A percentile compares a stretch with the other conserved stretches of the same genome.
Evolutionary conservation across 2,113 vertebrate species (phyloP).

Genomic region (Tapirus terrestris): DNA sequence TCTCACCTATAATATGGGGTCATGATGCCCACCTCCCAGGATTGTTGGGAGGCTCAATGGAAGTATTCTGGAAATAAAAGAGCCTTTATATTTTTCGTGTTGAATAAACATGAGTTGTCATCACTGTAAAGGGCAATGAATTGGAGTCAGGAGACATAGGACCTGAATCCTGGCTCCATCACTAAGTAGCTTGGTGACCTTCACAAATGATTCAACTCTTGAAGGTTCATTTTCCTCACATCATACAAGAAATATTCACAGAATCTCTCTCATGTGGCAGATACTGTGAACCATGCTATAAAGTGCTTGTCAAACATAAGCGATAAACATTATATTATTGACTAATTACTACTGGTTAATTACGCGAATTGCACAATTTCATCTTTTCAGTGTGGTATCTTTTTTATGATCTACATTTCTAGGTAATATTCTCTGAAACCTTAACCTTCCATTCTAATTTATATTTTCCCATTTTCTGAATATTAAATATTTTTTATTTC

Average conservation of each 20-base stretch:
- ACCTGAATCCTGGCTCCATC: neutral
- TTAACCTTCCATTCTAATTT: neutral
- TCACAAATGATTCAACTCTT: neutral
- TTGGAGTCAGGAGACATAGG: neutral
- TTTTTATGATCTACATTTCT: neutral
- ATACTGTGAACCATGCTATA: neutral
- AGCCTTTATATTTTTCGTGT: neutral
- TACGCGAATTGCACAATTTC: neutral
- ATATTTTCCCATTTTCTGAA: neutral
- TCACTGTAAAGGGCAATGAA: neutral
- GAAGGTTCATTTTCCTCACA: neutral
- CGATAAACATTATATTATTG: neutral
- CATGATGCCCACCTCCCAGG: neutral
- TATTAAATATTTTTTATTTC: constrained; percentile 37
- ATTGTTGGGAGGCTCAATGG: neutral
- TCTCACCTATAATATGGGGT: neutral
- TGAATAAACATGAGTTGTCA: neutral
- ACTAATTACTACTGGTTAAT: neutral
- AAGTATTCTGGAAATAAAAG: neutral
- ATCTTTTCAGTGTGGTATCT: neutral
- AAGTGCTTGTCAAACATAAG: neutral
- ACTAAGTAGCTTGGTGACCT: neutral
- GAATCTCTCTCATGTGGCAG: neutral
- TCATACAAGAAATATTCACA: neutral
- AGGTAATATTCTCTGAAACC: neutral